phyloP scores from a whole-genome alignment of 2,888 invertebrate species.

The Sicus ferrugineus region DNA sequence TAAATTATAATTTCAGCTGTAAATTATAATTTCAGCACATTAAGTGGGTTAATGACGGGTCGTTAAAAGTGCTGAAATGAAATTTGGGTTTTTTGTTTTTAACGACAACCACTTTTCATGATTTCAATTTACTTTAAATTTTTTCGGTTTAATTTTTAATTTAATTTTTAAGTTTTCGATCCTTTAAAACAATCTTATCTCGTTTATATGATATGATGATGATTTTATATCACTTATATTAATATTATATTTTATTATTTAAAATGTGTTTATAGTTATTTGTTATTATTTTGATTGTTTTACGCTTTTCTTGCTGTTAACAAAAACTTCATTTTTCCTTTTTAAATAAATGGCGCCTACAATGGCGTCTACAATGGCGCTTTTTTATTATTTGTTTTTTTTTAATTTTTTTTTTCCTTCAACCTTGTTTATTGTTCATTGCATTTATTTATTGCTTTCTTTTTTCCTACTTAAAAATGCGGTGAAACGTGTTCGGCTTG shows the following conservation, averaged over 20 bases:
- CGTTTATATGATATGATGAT: neutral
- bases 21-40: no score
- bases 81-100: neutral
- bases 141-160: no score
- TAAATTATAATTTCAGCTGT: no score
- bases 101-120: neutral
- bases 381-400: neutral
- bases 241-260: neutral
- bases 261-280: neutral
- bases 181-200: neutral
- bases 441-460: slow-evolving; percentile 1
- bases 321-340: neutral
- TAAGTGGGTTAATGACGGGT: no score
- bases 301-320: neutral
- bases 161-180: neutral
- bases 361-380: neutral
- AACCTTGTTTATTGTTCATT: neutral
- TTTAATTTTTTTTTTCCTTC: neutral
- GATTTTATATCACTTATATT: neutral
- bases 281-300: neutral
- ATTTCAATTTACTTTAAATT: slow-evolving; percentile 3
- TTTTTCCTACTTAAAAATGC: neutral
- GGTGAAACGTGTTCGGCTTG: slow-evolving; percentile 1
- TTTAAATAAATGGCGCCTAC: neutral
- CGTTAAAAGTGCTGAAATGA: no score